Percentiles rank a stretch among this genome's conserved stretches.
phyloP scores from a whole-genome alignment of 2,797 vertebrate genomes.

The Poecilia gillii region DNA sequence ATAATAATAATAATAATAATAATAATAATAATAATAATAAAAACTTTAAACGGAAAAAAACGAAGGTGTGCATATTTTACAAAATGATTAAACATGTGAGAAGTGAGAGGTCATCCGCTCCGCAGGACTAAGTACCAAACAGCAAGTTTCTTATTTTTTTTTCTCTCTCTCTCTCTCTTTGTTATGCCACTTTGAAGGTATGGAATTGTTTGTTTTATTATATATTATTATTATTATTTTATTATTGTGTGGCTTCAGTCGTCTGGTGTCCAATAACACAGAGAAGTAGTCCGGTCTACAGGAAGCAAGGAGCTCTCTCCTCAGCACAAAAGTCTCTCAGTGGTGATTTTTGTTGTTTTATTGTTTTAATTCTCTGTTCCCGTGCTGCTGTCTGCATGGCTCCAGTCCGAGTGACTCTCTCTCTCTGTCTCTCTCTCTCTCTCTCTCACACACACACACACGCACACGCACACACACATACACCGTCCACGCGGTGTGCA shows the following conservation, averaged over 20 bases:
- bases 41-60: constrained; percentile 50
- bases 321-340: constrained; percentile 45
- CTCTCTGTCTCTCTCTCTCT: no score
- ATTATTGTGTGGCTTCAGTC: constrained; percentile 40
- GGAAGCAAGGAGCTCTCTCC: constrained; percentile 39
- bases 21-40: constrained; percentile 22
- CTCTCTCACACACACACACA: neutral
- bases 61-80: constrained; percentile 62
- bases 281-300: constrained; percentile 60
- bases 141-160: constrained; percentile 36
- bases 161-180: neutral
- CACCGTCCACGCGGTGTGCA: constrained; percentile 25
- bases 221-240: constrained; percentile 67
- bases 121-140: constrained; percentile 84
- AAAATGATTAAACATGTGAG: constrained; percentile 60
- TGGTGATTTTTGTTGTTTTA: constrained; percentile 45
- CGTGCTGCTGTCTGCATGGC: constrained; percentile 40
- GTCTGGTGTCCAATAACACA: constrained; percentile 50
- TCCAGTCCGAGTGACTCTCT: constrained; percentile 1
- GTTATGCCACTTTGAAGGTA: constrained; percentile 55
- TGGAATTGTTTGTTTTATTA: constrained; percentile 51
- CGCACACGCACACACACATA: neutral
- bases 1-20: neutral
- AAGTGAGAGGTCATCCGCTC: constrained; percentile 79
- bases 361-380: constrained; percentile 20